phyloP scores from a whole-genome alignment of 1,140 invertebrate genomes.

The Rhysida immarginata region DNA sequence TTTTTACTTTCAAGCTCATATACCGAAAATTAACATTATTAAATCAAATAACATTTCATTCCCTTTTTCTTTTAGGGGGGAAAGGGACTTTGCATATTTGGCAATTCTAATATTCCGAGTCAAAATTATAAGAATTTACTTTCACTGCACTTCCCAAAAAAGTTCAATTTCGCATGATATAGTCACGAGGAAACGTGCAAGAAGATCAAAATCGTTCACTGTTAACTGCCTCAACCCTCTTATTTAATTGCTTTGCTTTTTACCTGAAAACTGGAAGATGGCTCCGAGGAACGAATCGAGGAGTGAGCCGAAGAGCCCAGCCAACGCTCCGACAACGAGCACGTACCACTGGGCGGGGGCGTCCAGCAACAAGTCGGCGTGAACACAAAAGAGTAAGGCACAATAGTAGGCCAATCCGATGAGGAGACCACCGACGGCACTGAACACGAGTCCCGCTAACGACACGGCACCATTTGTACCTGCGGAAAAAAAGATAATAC shows the following conservation, averaged over 20 bases:
- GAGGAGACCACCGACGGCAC: conserved; percentile 52
- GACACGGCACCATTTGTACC: conserved; percentile 74
- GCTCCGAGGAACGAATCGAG: conserved; percentile 73
- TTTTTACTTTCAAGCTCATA: no score
- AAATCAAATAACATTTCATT: no score
- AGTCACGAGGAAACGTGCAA: no score
- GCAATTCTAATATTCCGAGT: no score
- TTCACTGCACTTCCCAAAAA: no score
- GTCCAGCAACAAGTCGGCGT: conserved; percentile 37
- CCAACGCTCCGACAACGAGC: conserved; percentile 48
- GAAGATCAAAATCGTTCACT: no score
- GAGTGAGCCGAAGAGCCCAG: conserved; percentile 61
- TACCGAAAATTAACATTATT: no score
- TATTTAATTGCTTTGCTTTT: conserved; percentile 10
- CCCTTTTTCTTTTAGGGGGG: no score
- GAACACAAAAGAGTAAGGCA: conserved; percentile 44
- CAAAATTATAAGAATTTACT: no score
- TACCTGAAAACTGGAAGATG: conserved; percentile 70
- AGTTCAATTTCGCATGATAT: no score
- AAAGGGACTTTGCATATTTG: no score
- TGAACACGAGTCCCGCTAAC: conserved; percentile 49
- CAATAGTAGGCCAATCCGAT: conserved; percentile 60
- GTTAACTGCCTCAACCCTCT: no score
- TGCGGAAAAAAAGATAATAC: conserved; percentile 21
- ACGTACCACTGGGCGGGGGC: conserved; percentile 64